A percentile compares a stretch with the other conserved stretches of the same genome.
Conservation (phyloP, 2,113 vertebrate species). For the Brachyhypopomus occidentalis region DNA sequence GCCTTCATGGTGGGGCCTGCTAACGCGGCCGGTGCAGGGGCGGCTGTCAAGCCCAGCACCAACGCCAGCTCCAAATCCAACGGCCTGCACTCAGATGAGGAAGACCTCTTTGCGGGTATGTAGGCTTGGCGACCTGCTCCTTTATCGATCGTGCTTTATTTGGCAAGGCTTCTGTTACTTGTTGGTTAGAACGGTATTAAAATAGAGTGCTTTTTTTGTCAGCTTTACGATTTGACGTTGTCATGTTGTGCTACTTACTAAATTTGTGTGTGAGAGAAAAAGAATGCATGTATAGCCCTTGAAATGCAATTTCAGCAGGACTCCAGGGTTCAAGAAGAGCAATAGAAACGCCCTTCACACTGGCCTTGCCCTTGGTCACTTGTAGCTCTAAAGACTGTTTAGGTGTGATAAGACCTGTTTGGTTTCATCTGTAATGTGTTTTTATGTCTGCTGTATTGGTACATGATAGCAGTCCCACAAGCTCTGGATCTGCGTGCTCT, state of each 20-base stretch:
- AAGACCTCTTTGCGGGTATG: slow-evolving; percentile 90
- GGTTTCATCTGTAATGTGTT: not conserved
- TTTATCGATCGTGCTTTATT: not conserved
- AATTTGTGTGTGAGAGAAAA: not conserved
- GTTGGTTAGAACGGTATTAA: no score
- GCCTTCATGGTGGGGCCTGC: slow-evolving; percentile 43
- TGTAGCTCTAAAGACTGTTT: not conserved
- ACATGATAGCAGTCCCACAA: not conserved
- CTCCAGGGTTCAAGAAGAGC: slow-evolving; percentile 18
- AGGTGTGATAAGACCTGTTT: not conserved
- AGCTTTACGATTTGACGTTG: no score
- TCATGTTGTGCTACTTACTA: not conserved
- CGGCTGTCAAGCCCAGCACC: slow-evolving; percentile 33
- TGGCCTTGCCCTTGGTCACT: not conserved
- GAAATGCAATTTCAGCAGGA: slow-evolving; percentile 38
- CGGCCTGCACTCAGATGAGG: slow-evolving; percentile 80
- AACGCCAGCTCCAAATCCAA: slow-evolving; percentile 79
- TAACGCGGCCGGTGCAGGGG: not conserved
- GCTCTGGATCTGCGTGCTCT: no score
- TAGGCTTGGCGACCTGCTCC: not conserved
- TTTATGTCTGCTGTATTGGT: not conserved
- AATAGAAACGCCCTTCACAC: not conserved
- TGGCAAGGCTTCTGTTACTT: not conserved
- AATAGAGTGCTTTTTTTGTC: no score
- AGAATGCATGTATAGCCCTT: not conserved